Conservation (phyloP, 2,113 vertebrate genomes). For the Tautogolabrus adspersus region DNA sequence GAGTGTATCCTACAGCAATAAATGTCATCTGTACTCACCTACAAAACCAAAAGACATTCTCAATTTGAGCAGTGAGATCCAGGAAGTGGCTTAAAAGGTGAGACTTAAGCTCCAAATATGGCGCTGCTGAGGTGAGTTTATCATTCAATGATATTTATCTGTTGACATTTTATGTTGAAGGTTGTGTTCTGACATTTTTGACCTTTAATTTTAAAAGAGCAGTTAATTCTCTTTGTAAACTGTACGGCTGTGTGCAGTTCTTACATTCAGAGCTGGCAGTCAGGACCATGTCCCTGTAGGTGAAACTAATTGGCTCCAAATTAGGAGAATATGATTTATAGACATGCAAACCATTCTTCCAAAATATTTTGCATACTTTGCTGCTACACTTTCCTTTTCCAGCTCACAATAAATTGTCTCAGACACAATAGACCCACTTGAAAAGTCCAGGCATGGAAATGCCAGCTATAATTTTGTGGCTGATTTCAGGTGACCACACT, state of each 20-base stretch:
- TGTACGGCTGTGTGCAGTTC: neutral
- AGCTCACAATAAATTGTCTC: slow-evolving; percentile 42
- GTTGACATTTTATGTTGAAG: neutral
- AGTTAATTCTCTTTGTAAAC: neutral
- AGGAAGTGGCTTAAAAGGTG: neutral
- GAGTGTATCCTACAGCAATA: neutral
- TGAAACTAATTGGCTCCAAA: slow-evolving; percentile 13
- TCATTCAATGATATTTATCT: neutral
- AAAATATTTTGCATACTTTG: slow-evolving; percentile 43
- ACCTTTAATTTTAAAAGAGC: neutral
- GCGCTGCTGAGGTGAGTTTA: neutral
- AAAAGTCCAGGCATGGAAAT: slow-evolving; percentile 13
- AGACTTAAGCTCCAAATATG: neutral
- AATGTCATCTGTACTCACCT: neutral
- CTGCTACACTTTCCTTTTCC: slow-evolving; percentile 32
- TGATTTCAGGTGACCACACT: slow-evolving; percentile 54
- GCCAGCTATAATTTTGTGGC: slow-evolving; percentile 46
- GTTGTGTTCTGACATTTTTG: neutral
- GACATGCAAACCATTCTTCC: slow-evolving; percentile 21
- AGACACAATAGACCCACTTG: slow-evolving; percentile 44
- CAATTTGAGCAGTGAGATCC: neutral
- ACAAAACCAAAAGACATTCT: neutral
- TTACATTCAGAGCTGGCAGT: neutral
- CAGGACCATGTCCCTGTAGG: neutral
- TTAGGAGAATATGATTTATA: slow-evolving; percentile 14